Conservation (phyloP, 2,113 vertebrate species). For the Vireo altiloquus region DNA sequence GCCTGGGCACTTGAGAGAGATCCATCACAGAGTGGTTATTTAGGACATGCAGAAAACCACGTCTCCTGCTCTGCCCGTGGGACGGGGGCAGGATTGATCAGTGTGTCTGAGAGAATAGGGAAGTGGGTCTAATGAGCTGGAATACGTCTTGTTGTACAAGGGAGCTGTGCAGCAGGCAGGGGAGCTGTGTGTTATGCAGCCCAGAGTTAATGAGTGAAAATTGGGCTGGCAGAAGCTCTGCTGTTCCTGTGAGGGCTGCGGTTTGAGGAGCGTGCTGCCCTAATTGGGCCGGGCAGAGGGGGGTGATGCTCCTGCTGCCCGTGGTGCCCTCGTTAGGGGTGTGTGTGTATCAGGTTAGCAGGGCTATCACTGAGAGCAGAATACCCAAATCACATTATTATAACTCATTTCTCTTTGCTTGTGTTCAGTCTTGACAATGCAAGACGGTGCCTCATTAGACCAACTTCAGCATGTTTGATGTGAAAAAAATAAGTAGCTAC, state of each 20-base stretch:
- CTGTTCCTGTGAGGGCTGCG: neutral
- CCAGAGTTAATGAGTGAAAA: conserved; percentile 51
- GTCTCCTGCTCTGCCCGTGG: neutral
- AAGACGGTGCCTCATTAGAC: neutral
- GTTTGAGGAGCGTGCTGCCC: neutral
- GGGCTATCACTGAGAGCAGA: neutral
- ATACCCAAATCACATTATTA: neutral
- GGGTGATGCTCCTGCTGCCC: neutral
- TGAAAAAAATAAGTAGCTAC: neutral
- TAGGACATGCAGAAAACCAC: neutral
- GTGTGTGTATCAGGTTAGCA: neutral
- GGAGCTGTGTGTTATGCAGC: conserved; percentile 6
- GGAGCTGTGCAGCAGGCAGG: neutral
- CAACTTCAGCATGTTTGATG: neutral
- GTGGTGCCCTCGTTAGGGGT: neutral
- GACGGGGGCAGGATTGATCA: conserved; percentile 30
- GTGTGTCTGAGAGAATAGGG: conserved; percentile 36
- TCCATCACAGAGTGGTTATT: neutral
- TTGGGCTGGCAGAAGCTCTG: conserved; percentile 25
- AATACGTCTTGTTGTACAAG: neutral
- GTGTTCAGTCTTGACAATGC: neutral
- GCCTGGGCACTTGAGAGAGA: neutral
- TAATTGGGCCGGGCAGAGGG: conserved; percentile 53
- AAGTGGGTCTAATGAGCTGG: conserved; percentile 52
- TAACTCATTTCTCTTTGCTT: neutral